phyloP scores from a whole-genome alignment of 2,888 invertebrate species.

The Pandemis corylana region DNA sequence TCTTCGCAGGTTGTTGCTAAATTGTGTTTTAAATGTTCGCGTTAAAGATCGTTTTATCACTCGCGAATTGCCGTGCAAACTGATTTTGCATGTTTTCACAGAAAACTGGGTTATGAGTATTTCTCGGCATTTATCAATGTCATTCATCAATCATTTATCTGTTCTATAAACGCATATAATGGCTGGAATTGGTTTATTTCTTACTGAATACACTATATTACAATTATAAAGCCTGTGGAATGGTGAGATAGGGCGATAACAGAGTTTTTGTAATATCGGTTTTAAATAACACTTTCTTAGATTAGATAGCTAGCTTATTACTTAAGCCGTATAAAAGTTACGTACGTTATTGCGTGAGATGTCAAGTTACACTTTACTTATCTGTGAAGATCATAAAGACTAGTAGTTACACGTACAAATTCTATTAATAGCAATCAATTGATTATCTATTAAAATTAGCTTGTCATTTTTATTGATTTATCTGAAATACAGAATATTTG shows the following conservation, averaged over 20 bases:
- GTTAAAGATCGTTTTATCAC: slow-evolving; percentile 23
- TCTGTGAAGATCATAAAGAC: background rate
- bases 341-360: background rate
- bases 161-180: background rate
- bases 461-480: background rate
- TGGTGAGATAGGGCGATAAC: background rate
- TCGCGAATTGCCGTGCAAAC: slow-evolving; percentile 7
- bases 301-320: background rate
- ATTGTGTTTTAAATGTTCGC: slow-evolving; percentile 2
- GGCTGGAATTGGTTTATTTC: background rate
- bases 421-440: background rate
- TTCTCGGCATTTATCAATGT: background rate
- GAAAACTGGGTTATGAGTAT: slow-evolving; percentile 28
- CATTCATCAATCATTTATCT: slow-evolving; percentile 7
- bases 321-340: background rate
- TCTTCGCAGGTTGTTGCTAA: slow-evolving; percentile 16
- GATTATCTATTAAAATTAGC: background rate
- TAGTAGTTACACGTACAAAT: background rate
- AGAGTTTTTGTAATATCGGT: background rate
- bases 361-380: background rate
- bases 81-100: slow-evolving; percentile 11
- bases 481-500: background rate
- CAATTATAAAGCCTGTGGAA: background rate
- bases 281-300: background rate
- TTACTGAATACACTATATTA: background rate